Evolutionary conservation across 1,140 invertebrate species (phyloP).

Genomic region (Plectrocnemia conspersa): DNA sequence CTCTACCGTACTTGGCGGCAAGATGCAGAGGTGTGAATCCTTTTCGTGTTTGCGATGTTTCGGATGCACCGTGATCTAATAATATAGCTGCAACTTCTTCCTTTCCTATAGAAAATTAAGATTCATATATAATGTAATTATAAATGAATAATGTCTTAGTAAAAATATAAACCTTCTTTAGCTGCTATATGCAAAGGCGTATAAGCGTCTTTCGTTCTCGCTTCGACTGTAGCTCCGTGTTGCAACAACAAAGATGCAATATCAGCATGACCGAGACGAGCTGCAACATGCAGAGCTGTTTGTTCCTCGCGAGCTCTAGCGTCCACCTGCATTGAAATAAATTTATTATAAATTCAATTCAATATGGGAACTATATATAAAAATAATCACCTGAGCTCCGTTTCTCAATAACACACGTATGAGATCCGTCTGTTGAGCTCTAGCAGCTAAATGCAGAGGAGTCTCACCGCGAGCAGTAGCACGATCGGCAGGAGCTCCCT

Average conservation of each 20-base stretch:
- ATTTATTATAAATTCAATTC: neutral
- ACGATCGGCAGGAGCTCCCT: slow-evolving; percentile 90
- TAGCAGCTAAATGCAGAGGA: slow-evolving; percentile 91
- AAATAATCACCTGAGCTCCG: slow-evolving; percentile 60
- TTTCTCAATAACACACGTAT: slow-evolving; percentile 93
- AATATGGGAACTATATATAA: neutral
- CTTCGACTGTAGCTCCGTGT: slow-evolving; percentile 82
- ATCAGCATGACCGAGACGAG: slow-evolving; percentile 86
- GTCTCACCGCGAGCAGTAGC: slow-evolving; percentile 96
- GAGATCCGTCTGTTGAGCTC: slow-evolving; percentile 95
- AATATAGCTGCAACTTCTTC: slow-evolving; percentile 79
- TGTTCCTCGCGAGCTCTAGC: slow-evolving; percentile 89
- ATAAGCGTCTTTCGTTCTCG: slow-evolving; percentile 89
- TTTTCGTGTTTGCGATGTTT: slow-evolving; percentile 89
- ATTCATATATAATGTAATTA: slow-evolving; percentile 52
- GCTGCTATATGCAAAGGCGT: slow-evolving; percentile 96
- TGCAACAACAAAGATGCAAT: slow-evolving; percentile 88
- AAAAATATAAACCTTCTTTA: slow-evolving; percentile 71
- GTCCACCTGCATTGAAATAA: slow-evolving; percentile 66
- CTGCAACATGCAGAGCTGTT: slow-evolving; percentile 90
- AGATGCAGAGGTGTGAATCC: slow-evolving; percentile 97
- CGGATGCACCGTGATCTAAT: slow-evolving; percentile 88
- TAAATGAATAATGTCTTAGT: neutral
- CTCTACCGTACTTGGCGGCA: slow-evolving; percentile 95
- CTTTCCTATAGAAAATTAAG: slow-evolving; percentile 54